A percentile compares a stretch with the other conserved stretches of the same genome.
Conservation (phyloP, 2,888 invertebrate genomes). For the Malthinus flaveolus region DNA sequence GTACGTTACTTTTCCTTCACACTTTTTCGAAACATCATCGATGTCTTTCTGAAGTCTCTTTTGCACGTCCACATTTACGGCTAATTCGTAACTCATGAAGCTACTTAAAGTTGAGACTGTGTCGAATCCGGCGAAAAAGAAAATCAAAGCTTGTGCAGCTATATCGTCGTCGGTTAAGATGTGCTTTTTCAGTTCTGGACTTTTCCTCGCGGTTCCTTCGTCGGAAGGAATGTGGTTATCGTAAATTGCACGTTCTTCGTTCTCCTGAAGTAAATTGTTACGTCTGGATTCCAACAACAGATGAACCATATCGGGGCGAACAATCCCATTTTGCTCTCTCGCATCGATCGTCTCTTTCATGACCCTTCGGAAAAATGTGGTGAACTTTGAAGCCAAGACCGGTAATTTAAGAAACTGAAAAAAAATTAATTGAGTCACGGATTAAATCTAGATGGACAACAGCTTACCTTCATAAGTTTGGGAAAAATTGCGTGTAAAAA, state of each 20-base stretch:
- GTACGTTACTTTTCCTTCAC: constrained; percentile 6
- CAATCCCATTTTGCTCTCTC: constrained; percentile 4
- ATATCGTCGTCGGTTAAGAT: constrained; percentile 13
- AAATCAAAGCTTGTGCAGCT: constrained; percentile 8
- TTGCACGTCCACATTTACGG: constrained; percentile 46
- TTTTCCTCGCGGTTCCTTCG: too few relatives aligned
- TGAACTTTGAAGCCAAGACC: not conserved
- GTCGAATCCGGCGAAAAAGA: constrained; percentile 29
- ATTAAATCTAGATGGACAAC: not conserved
- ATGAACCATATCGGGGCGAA: constrained; percentile 23
- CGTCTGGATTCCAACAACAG: constrained; percentile 24
- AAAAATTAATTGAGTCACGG: not conserved
- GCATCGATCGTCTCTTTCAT: constrained; percentile 29
- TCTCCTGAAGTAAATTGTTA: not conserved
- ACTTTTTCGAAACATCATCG: not conserved
- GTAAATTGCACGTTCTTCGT: not conserved
- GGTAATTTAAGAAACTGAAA: constrained; percentile 14
- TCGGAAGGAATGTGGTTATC: not conserved
- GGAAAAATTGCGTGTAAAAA: not conserved
- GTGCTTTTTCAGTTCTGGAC: not conserved
- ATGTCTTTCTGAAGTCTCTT: constrained; percentile 32
- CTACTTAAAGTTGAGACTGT: constrained; percentile 46
- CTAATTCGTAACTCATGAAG: constrained; percentile 48
- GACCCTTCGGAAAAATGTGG: constrained; percentile 32
- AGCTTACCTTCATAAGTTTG: not conserved